Percentiles rank a stretch among this genome's conserved stretches.
Conservation (phyloP, 2,797 vertebrate genomes). For the Aphelocoma californica region DNA sequence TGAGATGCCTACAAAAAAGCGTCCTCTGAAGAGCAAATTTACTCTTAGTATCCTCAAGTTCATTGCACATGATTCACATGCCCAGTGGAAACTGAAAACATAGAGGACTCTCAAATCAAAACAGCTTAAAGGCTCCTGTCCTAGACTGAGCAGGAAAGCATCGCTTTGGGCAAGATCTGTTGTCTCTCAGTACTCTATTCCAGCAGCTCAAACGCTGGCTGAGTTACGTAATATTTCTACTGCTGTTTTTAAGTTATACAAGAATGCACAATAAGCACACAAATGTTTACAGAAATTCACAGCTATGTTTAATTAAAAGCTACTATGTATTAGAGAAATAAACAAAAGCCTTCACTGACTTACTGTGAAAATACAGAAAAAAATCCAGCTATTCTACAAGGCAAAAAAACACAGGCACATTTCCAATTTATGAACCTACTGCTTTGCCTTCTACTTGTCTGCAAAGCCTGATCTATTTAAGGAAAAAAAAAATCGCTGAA, state of each 20-base stretch:
- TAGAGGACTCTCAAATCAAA: neutral
- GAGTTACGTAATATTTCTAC: neutral
- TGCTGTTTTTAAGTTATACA: slow-evolving; percentile 13
- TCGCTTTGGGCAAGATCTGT: neutral
- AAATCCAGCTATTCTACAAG: neutral
- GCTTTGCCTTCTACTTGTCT: neutral
- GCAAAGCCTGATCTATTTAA: neutral
- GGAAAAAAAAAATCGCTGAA: neutral
- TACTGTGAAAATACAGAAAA: neutral
- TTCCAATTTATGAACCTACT: neutral
- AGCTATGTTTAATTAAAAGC: neutral
- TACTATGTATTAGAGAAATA: neutral
- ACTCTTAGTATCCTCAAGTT: neutral
- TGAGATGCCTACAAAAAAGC: neutral
- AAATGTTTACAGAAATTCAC: neutral
- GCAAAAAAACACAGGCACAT: neutral
- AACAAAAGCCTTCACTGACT: neutral
- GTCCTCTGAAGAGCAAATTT: neutral
- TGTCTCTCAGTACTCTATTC: neutral
- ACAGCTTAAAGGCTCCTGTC: neutral
- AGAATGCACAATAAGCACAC: neutral
- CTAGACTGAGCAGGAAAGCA: neutral
- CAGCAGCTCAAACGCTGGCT: neutral
- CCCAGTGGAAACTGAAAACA: neutral
- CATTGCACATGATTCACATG: neutral